Evolutionary conservation across 30 jellyfish, hydroid and myxozoan species (phyloP).

Genomic region (Cassiopea xamachana): DNA sequence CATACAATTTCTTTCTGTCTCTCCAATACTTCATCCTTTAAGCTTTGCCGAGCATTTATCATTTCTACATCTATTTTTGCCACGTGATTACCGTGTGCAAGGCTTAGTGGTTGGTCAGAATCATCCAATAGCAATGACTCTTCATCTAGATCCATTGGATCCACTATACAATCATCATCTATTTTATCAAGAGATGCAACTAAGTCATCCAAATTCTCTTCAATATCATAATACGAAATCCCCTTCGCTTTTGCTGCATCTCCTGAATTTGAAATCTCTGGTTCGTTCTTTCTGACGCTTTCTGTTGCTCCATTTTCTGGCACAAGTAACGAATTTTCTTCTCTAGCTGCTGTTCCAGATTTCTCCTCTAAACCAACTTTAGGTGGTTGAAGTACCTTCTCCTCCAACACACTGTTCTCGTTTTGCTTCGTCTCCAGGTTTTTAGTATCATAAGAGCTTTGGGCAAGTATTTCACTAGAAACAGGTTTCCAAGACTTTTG

Average conservation of each 20-base stretch:
- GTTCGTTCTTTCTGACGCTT: background rate
- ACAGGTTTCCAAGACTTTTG: constrained; percentile 7
- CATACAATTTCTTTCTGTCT: background rate
- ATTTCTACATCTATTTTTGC: background rate
- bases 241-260: constrained; percentile 2
- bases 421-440: background rate
- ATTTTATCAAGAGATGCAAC: constrained; percentile 31
- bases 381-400: background rate
- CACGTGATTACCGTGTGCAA: background rate
- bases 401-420: background rate
- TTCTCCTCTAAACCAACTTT: background rate
- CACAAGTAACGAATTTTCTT: background rate
- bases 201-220: constrained; percentile 2
- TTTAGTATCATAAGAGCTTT: background rate
- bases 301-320: background rate
- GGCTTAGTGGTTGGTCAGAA: background rate
- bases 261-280: background rate
- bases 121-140: constrained; percentile 41
- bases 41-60: background rate
- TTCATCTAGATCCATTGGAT: constrained; percentile 12
- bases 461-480: background rate
- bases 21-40: background rate
- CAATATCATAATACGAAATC: constrained; percentile 28
- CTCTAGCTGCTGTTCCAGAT: background rate
- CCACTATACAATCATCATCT: constrained; percentile 8